Conservation (phyloP, 2,113 vertebrate species). For the Xenopus tropicalis region DNA sequence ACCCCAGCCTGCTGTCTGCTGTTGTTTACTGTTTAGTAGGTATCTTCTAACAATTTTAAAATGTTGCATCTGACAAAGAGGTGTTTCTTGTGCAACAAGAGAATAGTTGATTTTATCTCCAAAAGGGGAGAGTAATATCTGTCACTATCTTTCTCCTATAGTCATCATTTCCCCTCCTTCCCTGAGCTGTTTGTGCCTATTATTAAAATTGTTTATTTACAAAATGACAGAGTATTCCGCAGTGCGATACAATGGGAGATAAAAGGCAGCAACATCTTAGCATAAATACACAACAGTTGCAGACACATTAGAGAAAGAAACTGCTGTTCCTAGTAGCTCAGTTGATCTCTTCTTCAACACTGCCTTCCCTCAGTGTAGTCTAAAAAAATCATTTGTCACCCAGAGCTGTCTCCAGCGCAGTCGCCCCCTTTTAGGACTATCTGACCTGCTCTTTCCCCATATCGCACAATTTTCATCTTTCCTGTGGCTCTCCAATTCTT, state of each 20-base stretch:
- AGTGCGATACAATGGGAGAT: slow-evolving; percentile 16
- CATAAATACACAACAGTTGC: slow-evolving; percentile 29
- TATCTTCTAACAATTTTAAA: background rate
- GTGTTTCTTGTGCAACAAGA: background rate
- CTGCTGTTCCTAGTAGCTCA: background rate
- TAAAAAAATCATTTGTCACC: slow-evolving; percentile 2
- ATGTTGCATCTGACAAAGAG: slow-evolving; percentile 2
- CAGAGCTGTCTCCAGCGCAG: background rate
- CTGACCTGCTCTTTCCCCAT: background rate
- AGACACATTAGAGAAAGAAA: slow-evolving; percentile 21
- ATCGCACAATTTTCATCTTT: slow-evolving; percentile 5
- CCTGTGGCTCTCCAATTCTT: background rate
- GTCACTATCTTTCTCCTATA: slow-evolving; percentile 23
- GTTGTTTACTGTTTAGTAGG: background rate
- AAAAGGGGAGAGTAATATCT: slow-evolving; percentile 26
- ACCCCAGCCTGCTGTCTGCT: background rate
- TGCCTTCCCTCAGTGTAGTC: background rate
- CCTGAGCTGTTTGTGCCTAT: background rate
- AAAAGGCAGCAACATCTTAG: slow-evolving; percentile 15
- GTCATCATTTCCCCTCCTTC: background rate
- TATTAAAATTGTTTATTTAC: slow-evolving; percentile 32
- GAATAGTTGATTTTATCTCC: slow-evolving; percentile 12
- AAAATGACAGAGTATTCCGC: slow-evolving; percentile 5
- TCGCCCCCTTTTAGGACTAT: background rate
- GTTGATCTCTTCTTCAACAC: background rate